Evolutionary conservation across 2,888 invertebrate species (phyloP), one percentile per base, ranked within the genome.

Genomic region (Orthosia gothica): DNA sequence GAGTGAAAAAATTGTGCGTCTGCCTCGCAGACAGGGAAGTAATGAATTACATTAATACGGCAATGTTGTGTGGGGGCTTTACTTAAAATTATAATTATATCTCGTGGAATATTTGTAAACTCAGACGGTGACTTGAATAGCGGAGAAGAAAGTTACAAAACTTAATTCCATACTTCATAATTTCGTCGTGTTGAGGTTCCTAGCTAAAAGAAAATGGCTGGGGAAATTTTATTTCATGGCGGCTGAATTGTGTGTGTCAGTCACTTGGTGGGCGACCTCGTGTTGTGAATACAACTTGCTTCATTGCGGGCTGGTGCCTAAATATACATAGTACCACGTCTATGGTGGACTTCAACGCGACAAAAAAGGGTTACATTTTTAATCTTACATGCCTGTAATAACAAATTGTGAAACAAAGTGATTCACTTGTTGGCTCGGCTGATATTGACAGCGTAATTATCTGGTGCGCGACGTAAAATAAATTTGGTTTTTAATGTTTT

Each of bases 81-180:
- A 76, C 74, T 77, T 82, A 73, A 76, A 76, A 80, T 79, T 81
- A 71, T 77, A 83, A 87, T 85, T 79, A n/a, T n/a, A n/a, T n/a
- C n/a, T n/a, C n/a, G n/a, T n/a, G n/a, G n/a, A n/a, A n/a, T n/a
- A n/a, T n/a, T 81, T 81, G 79, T 79, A 75, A 83, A 79, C 54
- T 77, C 59, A 76, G 57, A 54, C 65, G 61, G 82, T 59, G 66
- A 75, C 76, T 86, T 73, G 62, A 78, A 74, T 58, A 70, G 68
- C 66, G 57, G 59, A 59, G 70, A 75, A 74, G 79, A 80, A 86
- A 88, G 77, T 85, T 84, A 67, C 69, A 65, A 85, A 87, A 86
- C 84, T 83, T 86, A 88, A 85, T 88, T 88, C 88, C 71, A 80
- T 85, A 83, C 80, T 89, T 85, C 87, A 81, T 82, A 84, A 87